A percentile compares a stretch with the other conserved stretches of the same genome.
phyloP scores from a whole-genome alignment of 2,888 invertebrate genomes.

The Luperina testacea region DNA sequence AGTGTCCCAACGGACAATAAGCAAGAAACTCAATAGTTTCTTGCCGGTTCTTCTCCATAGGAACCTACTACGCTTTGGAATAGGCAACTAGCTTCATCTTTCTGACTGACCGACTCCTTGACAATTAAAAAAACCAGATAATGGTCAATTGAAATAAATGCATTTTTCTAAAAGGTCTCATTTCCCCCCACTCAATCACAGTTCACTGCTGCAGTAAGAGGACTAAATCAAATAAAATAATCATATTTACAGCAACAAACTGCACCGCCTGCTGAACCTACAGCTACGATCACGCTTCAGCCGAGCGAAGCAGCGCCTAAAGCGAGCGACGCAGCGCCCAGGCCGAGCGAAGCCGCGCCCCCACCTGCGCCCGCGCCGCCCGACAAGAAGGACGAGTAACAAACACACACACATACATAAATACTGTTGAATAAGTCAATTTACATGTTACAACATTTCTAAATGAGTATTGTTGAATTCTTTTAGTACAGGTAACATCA shows the following conservation, averaged over 20 bases:
- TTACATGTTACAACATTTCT: neutral
- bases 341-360: constrained; percentile 48
- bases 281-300: constrained; percentile 73
- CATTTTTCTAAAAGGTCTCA: neutral
- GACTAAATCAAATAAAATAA: neutral
- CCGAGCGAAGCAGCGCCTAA: constrained; percentile 33
- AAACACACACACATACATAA: neutral
- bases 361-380: constrained; percentile 76
- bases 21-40: neutral
- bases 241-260: constrained; percentile 62
- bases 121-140: too few species aligned
- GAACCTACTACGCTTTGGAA: neutral
- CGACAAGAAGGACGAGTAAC: constrained; percentile 61
- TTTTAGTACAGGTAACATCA: neutral
- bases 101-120: neutral
- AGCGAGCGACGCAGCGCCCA: constrained; percentile 32
- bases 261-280: constrained; percentile 63
- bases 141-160: neutral
- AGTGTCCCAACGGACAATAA: neutral
- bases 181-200: neutral
- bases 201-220: neutral
- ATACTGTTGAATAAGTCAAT: constrained; percentile 33
- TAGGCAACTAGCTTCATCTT: neutral
- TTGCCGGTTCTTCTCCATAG: too few species aligned
- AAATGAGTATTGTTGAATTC: neutral